Base-by-base conservation (phyloP, 2,797 vertebrate genomes). In the Simalia tracyae region DNA sequence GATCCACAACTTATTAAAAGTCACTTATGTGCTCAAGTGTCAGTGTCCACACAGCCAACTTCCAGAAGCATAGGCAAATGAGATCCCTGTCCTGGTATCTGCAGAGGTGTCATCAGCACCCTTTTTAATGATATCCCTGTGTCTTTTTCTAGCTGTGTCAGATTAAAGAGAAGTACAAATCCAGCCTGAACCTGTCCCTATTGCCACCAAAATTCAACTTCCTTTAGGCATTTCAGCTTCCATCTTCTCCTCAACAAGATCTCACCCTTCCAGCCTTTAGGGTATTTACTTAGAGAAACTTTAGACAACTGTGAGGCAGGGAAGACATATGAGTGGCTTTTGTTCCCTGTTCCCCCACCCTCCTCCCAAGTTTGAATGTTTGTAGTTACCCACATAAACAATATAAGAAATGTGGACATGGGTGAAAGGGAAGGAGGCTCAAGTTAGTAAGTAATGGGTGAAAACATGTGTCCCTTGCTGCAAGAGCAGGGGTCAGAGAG, bases 401-500 rank as follows among this genome's bases (percentile, higher is more conserved):
- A 81, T 8, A 17, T 42, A 81, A 92, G 84, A 87, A 92, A 50
- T 85, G 57, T 64, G 19, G n/a, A 57, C 64, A 36, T 86, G 54
- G 26, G 31, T 84, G 60, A 90, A 84, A 84, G 89, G 9, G 57
- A 10, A 84, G 6, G 28, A 60, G 42, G 57, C 50, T 64, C 84
- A 56, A 56, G n/a, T 90, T 54, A 84, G 64, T 64, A 28, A 64
- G 64, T 60, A 92, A 90, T 59, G 26, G 57, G 57, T 87, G 57
- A 90, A 92, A 90, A 64, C 68, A 87, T 87, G 86, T 87, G 68
- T 84, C 31, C 60, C 84, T 60, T 90, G 89, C 86, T 90, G 60
- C 36, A 88, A 64, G 92, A 86, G 64, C 72, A 93, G 93, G 94
- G 96, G 96, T 96, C 95, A 96, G 93, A 95, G 95, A 95, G 94